Evolutionary conservation across 1,140 invertebrate species (phyloP).

Genomic region (Chlorops oryzae): DNA sequence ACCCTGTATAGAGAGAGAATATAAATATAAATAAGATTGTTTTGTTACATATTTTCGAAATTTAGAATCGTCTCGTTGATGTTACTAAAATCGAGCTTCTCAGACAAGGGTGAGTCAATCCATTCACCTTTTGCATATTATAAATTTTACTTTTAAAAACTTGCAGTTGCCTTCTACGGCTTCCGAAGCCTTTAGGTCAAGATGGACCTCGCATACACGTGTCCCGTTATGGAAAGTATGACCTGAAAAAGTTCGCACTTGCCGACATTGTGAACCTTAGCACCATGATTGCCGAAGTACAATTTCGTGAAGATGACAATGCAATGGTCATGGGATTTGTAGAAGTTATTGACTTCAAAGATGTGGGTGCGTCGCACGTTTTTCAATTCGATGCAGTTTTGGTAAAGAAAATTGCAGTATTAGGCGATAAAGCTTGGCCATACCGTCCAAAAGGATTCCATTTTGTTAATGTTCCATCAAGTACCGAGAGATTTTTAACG

Average conservation of each 20-base stretch:
- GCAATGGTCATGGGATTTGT: constrained; percentile 47
- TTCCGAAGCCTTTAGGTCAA: constrained; percentile 43
- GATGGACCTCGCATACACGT: constrained; percentile 52
- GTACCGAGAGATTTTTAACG: constrained; percentile 50
- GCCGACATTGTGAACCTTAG: constrained; percentile 44
- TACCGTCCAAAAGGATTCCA: constrained; percentile 53
- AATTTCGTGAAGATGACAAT: constrained; percentile 49
- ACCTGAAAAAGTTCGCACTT: constrained; percentile 48
- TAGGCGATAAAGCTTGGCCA: constrained; percentile 52
- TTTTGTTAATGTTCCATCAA: constrained; percentile 51
- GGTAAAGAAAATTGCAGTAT: constrained; percentile 50
- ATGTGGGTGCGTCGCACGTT: constrained; percentile 48
- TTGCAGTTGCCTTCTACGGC: constrained; percentile 30
- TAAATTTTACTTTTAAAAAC: background rate
- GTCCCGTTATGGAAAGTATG: constrained; percentile 48
- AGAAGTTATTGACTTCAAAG: constrained; percentile 50
- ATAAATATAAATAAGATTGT: too few species aligned
- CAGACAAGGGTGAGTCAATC: constrained; percentile 28
- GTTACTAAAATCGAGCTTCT: constrained; percentile 36
- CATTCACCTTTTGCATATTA: background rate
- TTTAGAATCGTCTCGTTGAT: constrained; percentile 37
- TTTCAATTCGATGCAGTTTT: constrained; percentile 50
- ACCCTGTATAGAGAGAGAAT: too few species aligned
- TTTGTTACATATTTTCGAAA: too few species aligned
- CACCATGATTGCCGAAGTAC: constrained; percentile 49